Evolutionary conservation across 2,113 vertebrate species (phyloP).

Genomic region (Sorex araneus): DNA sequence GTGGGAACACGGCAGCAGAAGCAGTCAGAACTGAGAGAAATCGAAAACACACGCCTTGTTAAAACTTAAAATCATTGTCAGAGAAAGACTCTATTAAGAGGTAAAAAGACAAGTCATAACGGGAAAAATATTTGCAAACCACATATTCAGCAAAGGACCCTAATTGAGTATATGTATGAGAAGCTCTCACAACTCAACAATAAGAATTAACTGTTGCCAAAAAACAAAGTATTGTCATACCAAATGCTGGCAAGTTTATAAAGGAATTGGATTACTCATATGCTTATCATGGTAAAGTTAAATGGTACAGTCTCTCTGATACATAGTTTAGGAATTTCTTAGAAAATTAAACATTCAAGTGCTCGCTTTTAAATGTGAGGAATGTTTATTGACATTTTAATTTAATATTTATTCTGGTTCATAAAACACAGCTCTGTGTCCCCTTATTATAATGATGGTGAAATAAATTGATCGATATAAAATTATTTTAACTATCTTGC

Average conservation of each 20-base stretch:
- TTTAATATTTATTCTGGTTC: constrained; percentile 7
- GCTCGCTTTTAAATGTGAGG: neutral
- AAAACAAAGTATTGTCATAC: neutral
- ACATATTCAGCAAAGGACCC: neutral
- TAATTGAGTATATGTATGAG: neutral
- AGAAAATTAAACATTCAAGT: neutral
- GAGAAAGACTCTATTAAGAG: neutral
- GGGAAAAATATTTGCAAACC: constrained; percentile 6
- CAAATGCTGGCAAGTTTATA: neutral
- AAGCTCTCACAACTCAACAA: constrained; percentile 1
- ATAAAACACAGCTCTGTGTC: neutral
- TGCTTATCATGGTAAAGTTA: neutral
- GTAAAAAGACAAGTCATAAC: neutral
- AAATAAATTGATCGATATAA: constrained; percentile 1
- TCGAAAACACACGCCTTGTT: neutral
- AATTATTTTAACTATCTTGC: too few relatives aligned
- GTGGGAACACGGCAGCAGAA: neutral
- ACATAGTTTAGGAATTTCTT: neutral
- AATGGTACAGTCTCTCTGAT: neutral
- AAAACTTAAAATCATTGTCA: neutral
- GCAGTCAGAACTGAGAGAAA: neutral
- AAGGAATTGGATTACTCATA: neutral
- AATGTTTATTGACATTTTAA: neutral
- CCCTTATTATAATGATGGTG: neutral
- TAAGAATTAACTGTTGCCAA: constrained; percentile 20